These are phyloP conservation scores for pig (Sus scrofa) DNA, from an alignment of 2,113 vertebrate species.

Conservation along the genomic window T2T-Sscrofa CM000824.6:68070001-68070500, in stretches of 20 bases:
- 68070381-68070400: constrained; percentile 13
- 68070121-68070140: constrained; percentile 10
- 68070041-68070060: not conserved
- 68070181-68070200: constrained; percentile 21
- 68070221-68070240: constrained; percentile 49
- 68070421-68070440: not conserved
- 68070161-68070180: constrained; percentile 54
- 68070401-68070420: not conserved
- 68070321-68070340: not conserved
- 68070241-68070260: constrained; percentile 20
- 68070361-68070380: fast-evolving
- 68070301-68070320: constrained; percentile 8
- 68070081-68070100: not conserved
- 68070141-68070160: constrained; percentile 21
- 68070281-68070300: constrained; percentile 47
- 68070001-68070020: constrained; percentile 66
- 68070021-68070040: not conserved
- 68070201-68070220: not conserved
- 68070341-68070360: not conserved
- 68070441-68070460: not conserved
- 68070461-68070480: not conserved
- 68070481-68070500: not conserved
- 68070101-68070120: not conserved
- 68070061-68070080: not conserved
- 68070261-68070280: constrained; percentile 36